Base-by-base conservation (phyloP, 2,113 vertebrate species). In the Brachionichthys hirsutus region DNA sequence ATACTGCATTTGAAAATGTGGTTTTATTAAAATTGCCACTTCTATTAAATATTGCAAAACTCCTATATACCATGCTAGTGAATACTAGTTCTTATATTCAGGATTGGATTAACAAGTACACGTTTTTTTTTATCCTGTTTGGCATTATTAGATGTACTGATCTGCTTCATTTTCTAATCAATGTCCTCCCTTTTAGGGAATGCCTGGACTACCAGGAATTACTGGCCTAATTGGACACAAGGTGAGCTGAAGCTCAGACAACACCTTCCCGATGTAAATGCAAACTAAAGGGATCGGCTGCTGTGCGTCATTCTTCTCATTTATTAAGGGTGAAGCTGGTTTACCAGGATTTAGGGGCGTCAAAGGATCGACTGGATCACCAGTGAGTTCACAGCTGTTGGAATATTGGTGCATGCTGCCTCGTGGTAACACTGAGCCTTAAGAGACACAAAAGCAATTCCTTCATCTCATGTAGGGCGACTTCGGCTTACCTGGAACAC, bases 401-500 rank as follows among this genome's bases (percentile, higher is more conserved):
- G n/a, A 17, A 5, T n/a, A 35, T 42, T 4, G 20, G 9, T 12
- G 40, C n/a, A 10, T 12, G 9, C 35, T 12, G 13, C 22, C 3
- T 18, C 8, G 0, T 54, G 9, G 63, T 48, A 9, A 49, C 17
- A 40, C 1, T 67, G n/a, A 22, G 59, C 24, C n/a, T 34, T 11
- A 53, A 44, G 7, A 47, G 14, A 51, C 22, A 2, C 4, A 45
- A 57, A 44, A 49, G 3, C 6, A 6, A 62, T 51, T 58, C 3
- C 58, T 48, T 16, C 2, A 53, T 44, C 62, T 67, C 13, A 53
- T 75, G 19, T 67, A 98, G 96, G 97, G 97, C 53, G 85, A 94
- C 58, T 89, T 89, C 67, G 96, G 97, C 45, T 88, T 88, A 87
- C 86, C 84, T 62, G 91, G 97, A 42, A 76, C 84, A 54, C 84